Conservation (phyloP, 2,888 invertebrate genomes). For the Sicus ferrugineus region DNA sequence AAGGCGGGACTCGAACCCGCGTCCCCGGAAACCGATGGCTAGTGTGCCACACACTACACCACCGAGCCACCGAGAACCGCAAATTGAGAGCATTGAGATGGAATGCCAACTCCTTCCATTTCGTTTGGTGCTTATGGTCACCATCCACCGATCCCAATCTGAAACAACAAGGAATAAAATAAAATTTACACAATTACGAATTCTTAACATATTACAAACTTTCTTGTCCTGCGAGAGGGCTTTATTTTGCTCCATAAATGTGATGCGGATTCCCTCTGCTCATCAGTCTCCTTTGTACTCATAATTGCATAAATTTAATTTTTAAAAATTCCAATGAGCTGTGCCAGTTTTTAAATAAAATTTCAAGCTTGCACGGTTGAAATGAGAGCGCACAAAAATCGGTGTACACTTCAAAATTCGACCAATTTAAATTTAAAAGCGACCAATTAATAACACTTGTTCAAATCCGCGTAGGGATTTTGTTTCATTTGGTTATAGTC, state of each 20-base stretch:
- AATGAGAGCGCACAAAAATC: background rate
- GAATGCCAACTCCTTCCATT: background rate
- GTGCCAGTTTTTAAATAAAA: background rate
- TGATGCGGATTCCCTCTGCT: background rate
- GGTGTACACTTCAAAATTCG: slow-evolving; percentile 1
- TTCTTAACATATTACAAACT: background rate
- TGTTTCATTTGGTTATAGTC: too few relatives aligned
- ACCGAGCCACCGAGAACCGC: too few relatives aligned
- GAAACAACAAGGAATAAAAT: background rate
- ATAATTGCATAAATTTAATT: background rate
- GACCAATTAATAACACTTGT: too few relatives aligned
- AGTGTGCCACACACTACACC: too few relatives aligned
- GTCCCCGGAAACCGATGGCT: too few relatives aligned
- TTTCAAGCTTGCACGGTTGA: background rate
- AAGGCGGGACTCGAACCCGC: too few relatives aligned
- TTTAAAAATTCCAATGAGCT: background rate
- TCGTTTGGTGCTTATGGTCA: background rate
- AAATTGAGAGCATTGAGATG: background rate
- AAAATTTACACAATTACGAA: background rate
- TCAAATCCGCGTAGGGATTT: too few relatives aligned
- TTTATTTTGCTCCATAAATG: background rate
- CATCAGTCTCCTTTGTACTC: background rate
- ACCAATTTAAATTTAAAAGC: too few relatives aligned
- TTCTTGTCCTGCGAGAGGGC: background rate
- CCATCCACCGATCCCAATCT: background rate